Evolutionary conservation across 2,113 vertebrate genomes (phyloP).

Genomic region (Heptranchias perlo): DNA sequence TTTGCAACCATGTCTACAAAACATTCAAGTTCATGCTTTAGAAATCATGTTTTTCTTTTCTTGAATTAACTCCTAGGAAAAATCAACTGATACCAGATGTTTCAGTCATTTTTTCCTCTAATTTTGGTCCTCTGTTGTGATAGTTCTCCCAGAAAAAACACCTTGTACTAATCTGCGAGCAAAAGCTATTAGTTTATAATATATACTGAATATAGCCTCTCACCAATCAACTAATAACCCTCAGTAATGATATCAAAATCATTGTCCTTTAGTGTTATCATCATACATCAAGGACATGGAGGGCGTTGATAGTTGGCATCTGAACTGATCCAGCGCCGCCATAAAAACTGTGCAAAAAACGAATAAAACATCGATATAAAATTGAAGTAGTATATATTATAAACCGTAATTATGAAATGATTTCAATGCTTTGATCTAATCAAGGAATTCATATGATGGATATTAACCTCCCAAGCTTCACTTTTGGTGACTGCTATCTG

Average conservation of each 20-base stretch:
- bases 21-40: neutral
- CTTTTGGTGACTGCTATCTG: neutral
- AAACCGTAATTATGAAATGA: conserved; percentile 23
- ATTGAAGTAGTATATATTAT: conserved; percentile 21
- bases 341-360: neutral
- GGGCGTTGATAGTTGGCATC: neutral
- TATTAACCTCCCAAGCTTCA: conserved; percentile 27
- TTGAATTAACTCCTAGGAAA: neutral
- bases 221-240: conserved; percentile 11
- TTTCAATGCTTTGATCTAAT: conserved; percentile 26
- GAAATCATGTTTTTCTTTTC: neutral
- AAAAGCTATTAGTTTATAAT: neutral
- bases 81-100: neutral
- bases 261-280: neutral
- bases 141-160: neutral
- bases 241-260: conserved; percentile 5
- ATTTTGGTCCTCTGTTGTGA: neutral
- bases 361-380: neutral
- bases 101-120: neutral
- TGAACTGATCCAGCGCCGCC: neutral
- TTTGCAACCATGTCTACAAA: neutral
- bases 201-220: neutral
- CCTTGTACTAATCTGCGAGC: neutral
- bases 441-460: conserved; percentile 9
- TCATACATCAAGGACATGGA: conserved; percentile 5